These are phyloP conservation scores for Entelurus aequoreus DNA, from an alignment of 2,113 vertebrate genomes.

Conservation along the genomic window DNA sequence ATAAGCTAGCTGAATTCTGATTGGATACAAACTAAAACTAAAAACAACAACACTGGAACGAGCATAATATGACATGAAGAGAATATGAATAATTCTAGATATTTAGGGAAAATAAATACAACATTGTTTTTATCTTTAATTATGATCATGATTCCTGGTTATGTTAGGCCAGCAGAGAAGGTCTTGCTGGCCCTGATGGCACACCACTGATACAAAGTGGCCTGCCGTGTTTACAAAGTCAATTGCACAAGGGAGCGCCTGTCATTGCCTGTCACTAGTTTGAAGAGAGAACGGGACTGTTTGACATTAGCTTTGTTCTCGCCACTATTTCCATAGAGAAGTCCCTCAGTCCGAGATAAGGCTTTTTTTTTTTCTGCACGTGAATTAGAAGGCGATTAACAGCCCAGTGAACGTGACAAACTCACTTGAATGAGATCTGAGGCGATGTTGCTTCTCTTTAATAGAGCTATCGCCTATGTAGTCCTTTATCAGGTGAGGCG, in stretches of 20 bases:
- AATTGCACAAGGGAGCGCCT: conserved; percentile 54
- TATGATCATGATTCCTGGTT: too few species aligned
- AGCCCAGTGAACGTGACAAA: conserved; percentile 2
- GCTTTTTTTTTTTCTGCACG: conserved; percentile 1
- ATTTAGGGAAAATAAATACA: too few species aligned
- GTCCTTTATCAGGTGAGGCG: conserved; percentile 41
- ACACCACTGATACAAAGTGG: conserved; percentile 4
- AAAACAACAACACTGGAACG: too few species aligned
- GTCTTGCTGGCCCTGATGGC: too few species aligned
- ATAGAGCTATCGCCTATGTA: conserved; percentile 18
- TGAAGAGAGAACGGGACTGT: conserved; percentile 43
- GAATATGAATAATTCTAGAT: too few species aligned
- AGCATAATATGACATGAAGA: too few species aligned
- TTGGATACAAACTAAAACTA: too few species aligned
- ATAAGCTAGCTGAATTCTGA: too few species aligned
- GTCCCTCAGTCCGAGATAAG: conserved; percentile 9
- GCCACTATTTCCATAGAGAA: conserved; percentile 22
- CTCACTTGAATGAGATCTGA: conserved; percentile 17
- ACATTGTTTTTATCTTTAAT: too few species aligned
- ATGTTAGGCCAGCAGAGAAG: too few species aligned
- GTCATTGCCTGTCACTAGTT: conserved; percentile 53
- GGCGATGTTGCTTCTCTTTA: conserved; percentile 8
- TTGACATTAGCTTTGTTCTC: conserved; percentile 56
- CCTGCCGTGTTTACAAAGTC: conserved; percentile 50
- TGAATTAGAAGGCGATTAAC: conserved; percentile 28